Evolutionary conservation across 2,797 vertebrate species (phyloP).

Genomic region (Myotis findleyi): DNA sequence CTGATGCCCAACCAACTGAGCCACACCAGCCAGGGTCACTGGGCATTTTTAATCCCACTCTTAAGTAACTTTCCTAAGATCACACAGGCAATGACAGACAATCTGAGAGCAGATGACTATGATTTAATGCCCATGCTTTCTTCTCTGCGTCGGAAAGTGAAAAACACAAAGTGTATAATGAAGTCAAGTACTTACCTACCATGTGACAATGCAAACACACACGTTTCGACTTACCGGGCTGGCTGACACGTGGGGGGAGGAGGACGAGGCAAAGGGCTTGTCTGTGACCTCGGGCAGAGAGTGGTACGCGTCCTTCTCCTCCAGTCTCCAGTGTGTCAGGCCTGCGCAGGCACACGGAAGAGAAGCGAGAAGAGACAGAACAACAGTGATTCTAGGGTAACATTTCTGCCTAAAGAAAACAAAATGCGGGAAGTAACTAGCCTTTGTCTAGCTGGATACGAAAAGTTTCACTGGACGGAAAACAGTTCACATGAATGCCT

Average conservation of each 20-base stretch:
- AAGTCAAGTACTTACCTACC: neutral
- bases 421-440: neutral
- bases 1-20: neutral
- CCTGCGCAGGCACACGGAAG: conserved; percentile 84
- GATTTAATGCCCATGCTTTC: neutral
- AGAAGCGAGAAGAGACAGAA: neutral
- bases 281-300: conserved; percentile 92
- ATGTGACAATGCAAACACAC: neutral
- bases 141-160: neutral
- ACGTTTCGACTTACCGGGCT: conserved; percentile 86
- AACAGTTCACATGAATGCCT: neutral
- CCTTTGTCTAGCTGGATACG: neutral
- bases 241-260: conserved; percentile 85
- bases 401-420: neutral
- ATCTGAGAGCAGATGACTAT: neutral
- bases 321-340: conserved; percentile 94
- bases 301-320: conserved; percentile 92
- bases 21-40: neutral
- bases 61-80: conserved; percentile 29
- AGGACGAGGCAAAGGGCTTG: conserved; percentile 84
- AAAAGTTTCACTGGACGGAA: neutral
- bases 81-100: neutral
- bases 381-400: neutral
- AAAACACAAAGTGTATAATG: neutral
- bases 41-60: neutral